Evolutionary conservation across 2,113 vertebrate genomes (phyloP).

Genomic region (Campylomormyrus numenius): DNA sequence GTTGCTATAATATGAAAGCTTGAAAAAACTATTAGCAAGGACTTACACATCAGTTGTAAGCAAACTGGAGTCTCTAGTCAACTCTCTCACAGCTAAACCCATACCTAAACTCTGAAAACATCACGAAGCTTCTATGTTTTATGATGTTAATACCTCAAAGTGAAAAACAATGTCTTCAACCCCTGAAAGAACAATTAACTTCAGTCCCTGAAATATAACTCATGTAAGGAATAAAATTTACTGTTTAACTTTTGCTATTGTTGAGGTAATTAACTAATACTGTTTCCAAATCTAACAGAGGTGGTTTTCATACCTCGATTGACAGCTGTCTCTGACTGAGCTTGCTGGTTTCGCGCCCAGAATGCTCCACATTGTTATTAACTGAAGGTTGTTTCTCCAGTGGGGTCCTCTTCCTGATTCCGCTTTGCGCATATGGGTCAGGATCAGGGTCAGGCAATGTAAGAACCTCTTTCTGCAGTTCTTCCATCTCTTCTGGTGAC

Average conservation of each 20-base stretch:
- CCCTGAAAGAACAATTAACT: background rate
- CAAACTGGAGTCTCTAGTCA: background rate
- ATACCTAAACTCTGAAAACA: background rate
- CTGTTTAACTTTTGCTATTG: background rate
- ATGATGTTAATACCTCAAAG: background rate
- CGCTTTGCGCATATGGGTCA: constrained; percentile 52
- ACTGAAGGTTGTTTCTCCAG: constrained; percentile 30
- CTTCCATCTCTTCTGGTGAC: constrained; percentile 65
- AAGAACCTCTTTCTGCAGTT: constrained; percentile 65
- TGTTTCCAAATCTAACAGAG: background rate
- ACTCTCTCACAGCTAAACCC: background rate
- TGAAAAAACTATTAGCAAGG: background rate
- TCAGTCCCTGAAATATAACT: background rate
- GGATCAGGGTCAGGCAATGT: constrained; percentile 73
- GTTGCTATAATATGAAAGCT: background rate
- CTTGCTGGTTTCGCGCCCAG: constrained; percentile 58
- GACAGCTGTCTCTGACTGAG: constrained; percentile 67
- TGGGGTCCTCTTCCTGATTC: constrained; percentile 45
- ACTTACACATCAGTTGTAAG: background rate
- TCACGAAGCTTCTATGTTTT: background rate
- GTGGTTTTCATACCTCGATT: constrained; percentile 64
- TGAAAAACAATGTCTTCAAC: background rate
- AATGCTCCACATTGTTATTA: constrained; percentile 41
- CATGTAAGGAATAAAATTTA: background rate
- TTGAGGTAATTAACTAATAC: background rate